A percentile compares a stretch with the other conserved stretches of the same genome.
Conservation (phyloP, 2,888 invertebrate species). For the Heliconius sara region DNA sequence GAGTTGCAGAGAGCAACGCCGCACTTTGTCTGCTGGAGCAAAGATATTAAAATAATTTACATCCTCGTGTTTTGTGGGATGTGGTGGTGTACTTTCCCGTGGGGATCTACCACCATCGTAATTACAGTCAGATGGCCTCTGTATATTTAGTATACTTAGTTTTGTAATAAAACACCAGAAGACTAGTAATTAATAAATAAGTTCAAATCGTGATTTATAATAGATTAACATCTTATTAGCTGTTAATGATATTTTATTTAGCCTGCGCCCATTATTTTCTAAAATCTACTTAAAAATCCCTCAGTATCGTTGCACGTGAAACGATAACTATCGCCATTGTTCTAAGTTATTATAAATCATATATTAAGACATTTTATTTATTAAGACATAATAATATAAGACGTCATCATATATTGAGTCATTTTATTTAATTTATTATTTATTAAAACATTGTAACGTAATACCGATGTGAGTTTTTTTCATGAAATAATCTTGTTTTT, state of each 20-base stretch:
- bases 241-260: slow-evolving; percentile 24
- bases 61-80: no score
- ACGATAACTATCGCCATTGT: slow-evolving; percentile 41
- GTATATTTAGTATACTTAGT: background rate
- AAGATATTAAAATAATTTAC: no score
- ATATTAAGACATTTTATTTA: slow-evolving; percentile 30
- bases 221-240: slow-evolving; percentile 5
- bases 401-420: slow-evolving; percentile 29
- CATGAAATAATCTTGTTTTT: background rate
- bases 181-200: background rate
- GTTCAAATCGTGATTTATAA: slow-evolving; percentile 7
- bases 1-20: background rate
- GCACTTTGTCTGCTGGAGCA: no score
- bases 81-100: no score
- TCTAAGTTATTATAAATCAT: slow-evolving; percentile 37
- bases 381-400: slow-evolving; percentile 10
- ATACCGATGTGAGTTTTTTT: background rate
- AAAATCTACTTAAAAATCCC: slow-evolving; percentile 27
- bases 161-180: background rate
- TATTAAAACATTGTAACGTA: slow-evolving; percentile 21
- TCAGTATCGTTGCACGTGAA: background rate
- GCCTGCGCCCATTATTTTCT: slow-evolving; percentile 27
- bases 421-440: slow-evolving; percentile 23
- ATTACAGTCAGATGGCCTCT: background rate
- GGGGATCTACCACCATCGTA: background rate